These are phyloP conservation scores for Scaptomyza caliginosa DNA, from an alignment of 2,888 invertebrate species.

Conservation along the genomic window DNA sequence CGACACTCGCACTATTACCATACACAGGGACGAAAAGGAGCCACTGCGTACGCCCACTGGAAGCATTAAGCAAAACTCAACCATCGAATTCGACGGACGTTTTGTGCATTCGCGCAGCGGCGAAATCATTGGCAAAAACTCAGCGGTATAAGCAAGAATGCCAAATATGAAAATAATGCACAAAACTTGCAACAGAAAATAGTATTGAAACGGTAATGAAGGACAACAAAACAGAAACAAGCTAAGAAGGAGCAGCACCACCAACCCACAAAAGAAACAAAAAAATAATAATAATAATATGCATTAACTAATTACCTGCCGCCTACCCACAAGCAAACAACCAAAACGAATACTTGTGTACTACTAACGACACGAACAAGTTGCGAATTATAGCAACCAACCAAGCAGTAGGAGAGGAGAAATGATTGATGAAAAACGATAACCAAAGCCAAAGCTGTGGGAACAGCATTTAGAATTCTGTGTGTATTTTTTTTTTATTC, in stretches of 20 bases:
- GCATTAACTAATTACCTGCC: constrained; percentile 18
- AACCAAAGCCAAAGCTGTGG: constrained; percentile 61
- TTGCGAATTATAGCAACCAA: constrained; percentile 16
- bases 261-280: constrained; percentile 10
- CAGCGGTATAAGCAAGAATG: constrained; percentile 87
- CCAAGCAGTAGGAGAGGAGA: neutral
- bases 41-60: constrained; percentile 87
- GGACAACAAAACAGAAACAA: neutral
- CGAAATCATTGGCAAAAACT: constrained; percentile 94
- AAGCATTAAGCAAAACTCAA: constrained; percentile 89
- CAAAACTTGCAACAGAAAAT: constrained; percentile 47
- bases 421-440: neutral
- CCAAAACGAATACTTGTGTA: constrained; percentile 11
- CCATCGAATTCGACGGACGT: constrained; percentile 92
- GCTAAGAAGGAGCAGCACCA: constrained; percentile 15
- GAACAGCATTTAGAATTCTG: constrained; percentile 18
- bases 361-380: constrained; percentile 17
- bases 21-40: constrained; percentile 91
- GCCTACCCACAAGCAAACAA: constrained; percentile 1
- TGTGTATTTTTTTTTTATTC: no score
- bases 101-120: constrained; percentile 93
- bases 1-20: neutral
- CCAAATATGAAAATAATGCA: constrained; percentile 38
- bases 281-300: constrained; percentile 6
- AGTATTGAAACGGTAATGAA: constrained; percentile 38